phyloP scores from a whole-genome alignment of 2,113 vertebrate genomes.

The Addax nasomaculatus region DNA sequence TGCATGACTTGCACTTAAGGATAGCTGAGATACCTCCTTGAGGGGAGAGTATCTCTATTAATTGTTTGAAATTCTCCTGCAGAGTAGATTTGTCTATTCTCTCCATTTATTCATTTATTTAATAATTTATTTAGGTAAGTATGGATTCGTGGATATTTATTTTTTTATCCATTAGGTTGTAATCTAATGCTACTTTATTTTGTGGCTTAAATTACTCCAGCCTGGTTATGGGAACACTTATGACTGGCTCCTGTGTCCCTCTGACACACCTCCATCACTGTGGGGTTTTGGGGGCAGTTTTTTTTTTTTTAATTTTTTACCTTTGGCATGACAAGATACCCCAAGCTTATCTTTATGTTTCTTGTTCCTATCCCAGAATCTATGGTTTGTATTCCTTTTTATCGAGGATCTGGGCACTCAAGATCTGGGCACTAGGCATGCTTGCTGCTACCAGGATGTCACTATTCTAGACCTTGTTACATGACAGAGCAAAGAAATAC shows the following conservation, averaged over 20 bases:
- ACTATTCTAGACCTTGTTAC: neutral
- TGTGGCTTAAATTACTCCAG: neutral
- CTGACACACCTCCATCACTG: neutral
- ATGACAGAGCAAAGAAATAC: neutral
- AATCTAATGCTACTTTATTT: neutral
- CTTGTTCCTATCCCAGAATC: neutral
- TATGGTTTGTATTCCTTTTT: neutral
- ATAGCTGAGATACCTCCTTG: neutral
- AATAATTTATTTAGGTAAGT: neutral
- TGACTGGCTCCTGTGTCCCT: neutral
- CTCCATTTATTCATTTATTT: neutral
- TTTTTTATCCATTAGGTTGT: neutral
- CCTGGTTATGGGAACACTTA: neutral
- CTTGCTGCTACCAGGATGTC: neutral
- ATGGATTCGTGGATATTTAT: neutral
- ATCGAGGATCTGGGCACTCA: neutral
- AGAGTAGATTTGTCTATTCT: neutral
- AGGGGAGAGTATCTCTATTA: neutral
- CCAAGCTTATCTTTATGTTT: neutral
- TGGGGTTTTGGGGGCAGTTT: neutral
- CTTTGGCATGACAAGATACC: neutral
- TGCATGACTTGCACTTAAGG: too few species aligned
- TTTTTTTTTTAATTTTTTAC: neutral
- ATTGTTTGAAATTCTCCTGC: neutral
- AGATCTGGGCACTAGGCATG: neutral